Base-by-base conservation (phyloP, 2,888 invertebrate species). In the Microplitis manilae region DNA sequence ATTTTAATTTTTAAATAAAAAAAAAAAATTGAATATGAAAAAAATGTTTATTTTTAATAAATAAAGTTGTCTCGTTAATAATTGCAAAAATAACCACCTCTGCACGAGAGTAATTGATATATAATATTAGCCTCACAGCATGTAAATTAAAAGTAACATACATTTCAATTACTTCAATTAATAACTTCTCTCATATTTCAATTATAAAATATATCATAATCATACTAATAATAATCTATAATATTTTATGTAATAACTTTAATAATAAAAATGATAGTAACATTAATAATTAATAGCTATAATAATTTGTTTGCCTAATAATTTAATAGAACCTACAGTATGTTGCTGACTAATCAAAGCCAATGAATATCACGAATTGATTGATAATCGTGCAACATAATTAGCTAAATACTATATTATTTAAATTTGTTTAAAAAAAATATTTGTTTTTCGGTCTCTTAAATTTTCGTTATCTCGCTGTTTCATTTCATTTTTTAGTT, bases 401-500 rank as follows among this genome's bases (percentile, higher is more conserved):
- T 50, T 50, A 4, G 50, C 50, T 50, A 50, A 50, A 70, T 30
- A 15, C 41, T 6, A 17, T 7, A 38, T 20, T 17, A 17, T 41
- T 50, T 9, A 13, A n/a, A 69, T 15, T 50, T 50, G 13, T 13
- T 50, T 13, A 50, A 50, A 50, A 50, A 50, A 8, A 50, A 13
- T 50, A 50, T 13, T 50, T 13, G 4, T 50, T 50, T 5, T 50
- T 50, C 50, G 50, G 50, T 50, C 50, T 75, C 9, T 9, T 30
- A 30, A 30, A 30, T 30, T 30, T 59, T 39, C 64, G 40, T 17
- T 69, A 9, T 60, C 20, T 20, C 40, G 61, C 38, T 74, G 73
- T 79, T 70, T 81, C 40, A 62, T 78, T 73, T 64, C n/a, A 75
- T 64, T 68, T 13, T 50, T 50, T 4, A 50, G 1, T 67, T 38